phyloP scores from a whole-genome alignment of 2,888 invertebrate genomes.

The Sinohyriopsis cumingii region DNA sequence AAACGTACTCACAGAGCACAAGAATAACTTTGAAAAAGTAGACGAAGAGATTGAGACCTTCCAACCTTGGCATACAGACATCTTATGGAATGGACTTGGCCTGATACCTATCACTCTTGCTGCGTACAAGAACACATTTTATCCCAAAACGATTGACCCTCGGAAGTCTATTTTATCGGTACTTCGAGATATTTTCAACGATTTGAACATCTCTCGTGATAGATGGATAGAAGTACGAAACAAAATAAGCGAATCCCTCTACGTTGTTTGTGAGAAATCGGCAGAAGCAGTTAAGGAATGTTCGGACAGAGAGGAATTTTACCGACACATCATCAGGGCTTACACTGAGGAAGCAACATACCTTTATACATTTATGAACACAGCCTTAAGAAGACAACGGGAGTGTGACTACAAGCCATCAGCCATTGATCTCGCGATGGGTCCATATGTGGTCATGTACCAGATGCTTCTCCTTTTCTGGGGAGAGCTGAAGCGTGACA shows the following conservation, averaged over 20 bases:
- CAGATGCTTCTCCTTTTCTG: slow-evolving; percentile 22
- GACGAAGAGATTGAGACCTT: slow-evolving; percentile 11
- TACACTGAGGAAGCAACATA: slow-evolving; percentile 23
- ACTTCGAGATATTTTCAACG: neutral
- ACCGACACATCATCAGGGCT: slow-evolving; percentile 2
- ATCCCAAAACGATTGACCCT: too few relatives aligned
- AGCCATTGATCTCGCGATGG: slow-evolving; percentile 22
- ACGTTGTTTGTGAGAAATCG: slow-evolving; percentile 1
- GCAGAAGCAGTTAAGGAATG: slow-evolving; percentile 1
- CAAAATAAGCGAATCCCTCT: slow-evolving; percentile 14
- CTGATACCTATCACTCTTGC: neutral
- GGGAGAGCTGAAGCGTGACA: slow-evolving; percentile 11
- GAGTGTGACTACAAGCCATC: slow-evolving; percentile 18
- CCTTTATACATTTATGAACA: slow-evolving; percentile 21
- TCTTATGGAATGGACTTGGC: slow-evolving; percentile 11
- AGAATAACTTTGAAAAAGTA: neutral
- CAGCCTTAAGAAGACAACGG: slow-evolving; percentile 20
- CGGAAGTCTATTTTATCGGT: too few relatives aligned
- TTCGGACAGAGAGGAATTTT: slow-evolving; percentile 8
- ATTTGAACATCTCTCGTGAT: slow-evolving; percentile 2
- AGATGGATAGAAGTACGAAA: slow-evolving; percentile 16
- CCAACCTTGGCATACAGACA: neutral
- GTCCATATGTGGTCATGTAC: slow-evolving; percentile 23
- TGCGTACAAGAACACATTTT: too few relatives aligned
- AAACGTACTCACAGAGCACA: slow-evolving; percentile 1